A percentile compares a stretch with the other conserved stretches of the same genome.
Evolutionary conservation across 2,888 invertebrate species (phyloP).

Genomic region (Drosophila putrida): DNA sequence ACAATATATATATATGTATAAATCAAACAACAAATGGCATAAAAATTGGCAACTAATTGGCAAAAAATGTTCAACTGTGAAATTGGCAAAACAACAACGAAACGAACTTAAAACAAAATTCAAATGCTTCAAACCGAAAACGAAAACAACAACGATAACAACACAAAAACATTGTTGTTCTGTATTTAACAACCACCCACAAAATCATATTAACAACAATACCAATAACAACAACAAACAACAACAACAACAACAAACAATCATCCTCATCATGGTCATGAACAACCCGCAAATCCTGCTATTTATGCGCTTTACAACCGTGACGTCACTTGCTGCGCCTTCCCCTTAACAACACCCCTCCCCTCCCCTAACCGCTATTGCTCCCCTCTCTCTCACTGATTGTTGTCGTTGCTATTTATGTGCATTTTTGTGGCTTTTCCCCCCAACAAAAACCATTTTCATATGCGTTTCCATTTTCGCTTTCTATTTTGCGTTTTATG

Average conservation of each 20-base stretch:
- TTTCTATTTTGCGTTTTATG: constrained; percentile 57
- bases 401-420: constrained; percentile 70
- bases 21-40: constrained; percentile 37
- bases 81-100: constrained; percentile 60
- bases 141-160: constrained; percentile 37
- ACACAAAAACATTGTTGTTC: constrained; percentile 20
- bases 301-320: constrained; percentile 70
- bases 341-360: constrained; percentile 34
- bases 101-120: constrained; percentile 35
- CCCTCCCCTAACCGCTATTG: constrained; percentile 1
- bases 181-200: constrained; percentile 50
- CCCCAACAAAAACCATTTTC: constrained; percentile 33
- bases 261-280: constrained; percentile 63
- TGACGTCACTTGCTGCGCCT: constrained; percentile 68
- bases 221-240: constrained; percentile 35
- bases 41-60: constrained; percentile 71
- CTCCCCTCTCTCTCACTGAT: constrained; percentile 8
- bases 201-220: constrained; percentile 57
- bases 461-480: constrained; percentile 72
- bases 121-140: constrained; percentile 19
- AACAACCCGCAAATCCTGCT: constrained; percentile 77
- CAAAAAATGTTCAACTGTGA: constrained; percentile 66
- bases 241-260: constrained; percentile 31
- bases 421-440: constrained; percentile 75
- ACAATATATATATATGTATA: neutral